Base-by-base conservation (phyloP, 1,140 invertebrate genomes). In the Pantala flavescens region DNA sequence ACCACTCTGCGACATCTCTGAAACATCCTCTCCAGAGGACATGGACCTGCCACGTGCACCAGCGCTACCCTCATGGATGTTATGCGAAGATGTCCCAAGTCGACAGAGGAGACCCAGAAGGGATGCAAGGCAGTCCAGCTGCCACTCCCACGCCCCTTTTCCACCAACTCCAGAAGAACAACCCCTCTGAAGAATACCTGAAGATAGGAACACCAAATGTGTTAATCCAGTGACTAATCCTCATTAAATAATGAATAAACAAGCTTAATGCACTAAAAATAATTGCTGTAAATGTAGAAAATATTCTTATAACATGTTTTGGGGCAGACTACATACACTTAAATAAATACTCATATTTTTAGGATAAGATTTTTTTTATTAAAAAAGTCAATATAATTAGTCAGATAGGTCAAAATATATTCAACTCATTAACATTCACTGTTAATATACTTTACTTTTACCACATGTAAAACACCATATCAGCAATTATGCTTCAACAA, bases 41-140 rank as follows among this genome's bases (percentile, higher is more conserved):
- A 63, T 63, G 16, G 49, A 63, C 16, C 71, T 14, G 19, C 71
- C 71, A 42, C 36, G 23, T 19, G 71, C 23, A 19, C 71, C 71
- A 72, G 71, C 49, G 19, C 16, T 24, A 23, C 43, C 78, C 77
- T 72, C 78, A 76, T 70, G 28, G 71, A 9, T 78, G 81, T 5
- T 95, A 91, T 0, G 49, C n/a, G 49, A 63, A 16, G 49, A 63
- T 14, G 49, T 63, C 16, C 95, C 94, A 71, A 97, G 88, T 75
- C 94, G 89, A 82, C 91, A 96, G 23, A 97, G 82, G 74, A 95
- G 85, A 78, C 94, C 92, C 19, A 97, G 80, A 14, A 98, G 81
- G 78, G 92, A 91, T 0, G 94, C 93, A 12, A 97, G 84, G 81
- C 95, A 97, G 80, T 98, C 96, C 82, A 97, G 95, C 74, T 94